Evolutionary conservation across 2,888 invertebrate genomes (phyloP), one percentile per base, ranked within the genome.

Genomic region (Xiphydria camelus): DNA sequence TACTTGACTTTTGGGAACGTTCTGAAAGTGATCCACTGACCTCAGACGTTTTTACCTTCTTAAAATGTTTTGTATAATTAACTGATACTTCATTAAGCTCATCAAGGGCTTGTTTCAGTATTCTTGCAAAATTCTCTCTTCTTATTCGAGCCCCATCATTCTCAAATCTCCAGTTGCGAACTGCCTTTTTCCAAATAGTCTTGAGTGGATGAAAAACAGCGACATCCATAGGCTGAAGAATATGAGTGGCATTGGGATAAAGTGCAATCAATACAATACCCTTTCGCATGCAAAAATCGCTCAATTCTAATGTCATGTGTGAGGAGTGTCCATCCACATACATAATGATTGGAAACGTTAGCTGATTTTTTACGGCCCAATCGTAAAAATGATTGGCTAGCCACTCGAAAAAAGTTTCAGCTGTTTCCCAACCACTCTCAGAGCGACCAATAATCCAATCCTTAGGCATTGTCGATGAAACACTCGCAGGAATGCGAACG

Each of bases 381-480:
- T 62, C 62, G 47, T 58, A 43, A 52, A 73, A 70, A 18, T 67
- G 52, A 52, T 72, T 67, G 17, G 62, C 54, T 10, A 69, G 59
- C 48, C 58, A 70, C 57, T 73, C 67, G 49, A 47, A 70, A 53
- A 73, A 70, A 17, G 55, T 55, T 42, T 62, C 64, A 6, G 58
- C 45, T 9, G 62, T 70, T 72, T 67, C 77, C 77, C 73, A 75
- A 4, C 70, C 73, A 43, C 53, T 62, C 19, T 73, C 71, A 14
- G 66, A 64, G 46, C 53, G 62, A 48, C 70, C 73, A 26, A 68
- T 29, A 19, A 64, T 63, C 69, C 70, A 75, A 14, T 46, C 55
- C 43, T 25, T 18, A 9, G 29, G 39, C 12, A 20, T 7, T 6
- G 22, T 7, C 7, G 4, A 4, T 6, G 7, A 6, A 7, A 4